Evolutionary conservation across 1,140 invertebrate genomes (phyloP).

Genomic region (Pseudomyrmex sp.): DNA sequence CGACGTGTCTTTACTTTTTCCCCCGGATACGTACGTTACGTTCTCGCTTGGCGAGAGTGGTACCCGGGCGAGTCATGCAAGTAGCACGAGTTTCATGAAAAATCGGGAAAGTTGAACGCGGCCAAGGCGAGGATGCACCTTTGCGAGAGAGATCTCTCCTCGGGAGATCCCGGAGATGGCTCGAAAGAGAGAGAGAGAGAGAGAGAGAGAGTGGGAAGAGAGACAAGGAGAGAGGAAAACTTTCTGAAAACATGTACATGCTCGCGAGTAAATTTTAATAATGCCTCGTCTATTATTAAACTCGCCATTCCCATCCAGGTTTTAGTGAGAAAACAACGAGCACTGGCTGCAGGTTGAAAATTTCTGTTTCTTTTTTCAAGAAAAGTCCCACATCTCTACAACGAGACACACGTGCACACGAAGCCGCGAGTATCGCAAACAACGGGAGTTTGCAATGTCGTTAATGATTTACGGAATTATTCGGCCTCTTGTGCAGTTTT

Average conservation of each 20-base stretch:
- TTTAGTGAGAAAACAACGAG: conserved; percentile 28
- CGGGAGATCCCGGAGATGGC: conserved; percentile 2
- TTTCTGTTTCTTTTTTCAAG: conserved; percentile 20
- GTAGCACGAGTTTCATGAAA: conserved; percentile 58
- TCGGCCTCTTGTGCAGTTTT: not conserved
- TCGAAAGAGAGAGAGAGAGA: conserved; percentile 1
- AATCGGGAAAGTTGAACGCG: conserved; percentile 56
- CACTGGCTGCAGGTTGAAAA: conserved; percentile 3
- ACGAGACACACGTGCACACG: too few relatives aligned
- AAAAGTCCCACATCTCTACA: not conserved
- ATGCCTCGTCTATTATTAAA: conserved; percentile 55
- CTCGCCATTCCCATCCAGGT: conserved; percentile 12
- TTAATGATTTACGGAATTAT: conserved; percentile 8
- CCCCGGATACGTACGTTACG: conserved; percentile 51
- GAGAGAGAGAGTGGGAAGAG: not conserved
- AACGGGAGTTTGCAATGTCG: not conserved
- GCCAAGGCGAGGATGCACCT: conserved; percentile 17
- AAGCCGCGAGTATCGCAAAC: not conserved
- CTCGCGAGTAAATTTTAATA: conserved; percentile 56
- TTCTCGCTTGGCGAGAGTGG: conserved; percentile 27
- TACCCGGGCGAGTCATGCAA: conserved; percentile 45
- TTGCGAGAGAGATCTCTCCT: conserved; percentile 7
- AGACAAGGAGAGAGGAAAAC: conserved; percentile 8
- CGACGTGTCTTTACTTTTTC: conserved; percentile 47
- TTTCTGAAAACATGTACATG: conserved; percentile 38